A percentile compares a stretch with the other conserved stretches of the same genome.
These are phyloP conservation scores for Ennomos fuscantarius DNA, from an alignment of 2,888 invertebrate species.

Conservation along the genomic window DNA sequence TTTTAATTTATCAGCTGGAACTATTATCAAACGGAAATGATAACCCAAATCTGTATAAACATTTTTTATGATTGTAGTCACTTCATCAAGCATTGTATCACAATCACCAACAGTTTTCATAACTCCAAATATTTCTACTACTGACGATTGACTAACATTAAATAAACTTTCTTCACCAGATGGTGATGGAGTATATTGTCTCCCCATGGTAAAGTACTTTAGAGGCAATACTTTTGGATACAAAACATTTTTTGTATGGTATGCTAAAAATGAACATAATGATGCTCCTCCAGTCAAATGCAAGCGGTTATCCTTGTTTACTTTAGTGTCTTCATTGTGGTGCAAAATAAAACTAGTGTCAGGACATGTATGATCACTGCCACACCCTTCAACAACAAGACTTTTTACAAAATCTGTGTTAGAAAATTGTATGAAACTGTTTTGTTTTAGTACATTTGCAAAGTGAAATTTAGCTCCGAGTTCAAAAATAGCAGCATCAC, in stretches of 20 bases:
- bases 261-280: conserved; percentile 89
- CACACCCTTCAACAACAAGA: conserved; percentile 90
- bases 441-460: conserved; percentile 65
- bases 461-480: conserved; percentile 84
- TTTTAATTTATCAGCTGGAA: conserved; percentile 86
- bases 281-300: conserved; percentile 92
- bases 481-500: conserved; percentile 90
- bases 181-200: conserved; percentile 86
- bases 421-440: conserved; percentile 87
- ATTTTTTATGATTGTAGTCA: conserved; percentile 78
- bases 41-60: conserved; percentile 88
- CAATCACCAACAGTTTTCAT: conserved; percentile 76
- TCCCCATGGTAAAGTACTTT: conserved; percentile 88
- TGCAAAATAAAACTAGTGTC: conserved; percentile 85
- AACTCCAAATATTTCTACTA: conserved; percentile 87
- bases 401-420: conserved; percentile 92
- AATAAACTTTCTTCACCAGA: conserved; percentile 84
- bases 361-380: conserved; percentile 83
- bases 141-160: conserved; percentile 88
- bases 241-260: conserved; percentile 88
- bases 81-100: conserved; percentile 82
- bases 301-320: conserved; percentile 84
- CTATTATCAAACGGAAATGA: conserved; percentile 87
- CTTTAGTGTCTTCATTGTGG: conserved; percentile 82
- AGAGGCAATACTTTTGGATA: conserved; percentile 87